Evolutionary conservation across 2,797 vertebrate genomes (phyloP).

Genomic region (Synanceia verrucosa): DNA sequence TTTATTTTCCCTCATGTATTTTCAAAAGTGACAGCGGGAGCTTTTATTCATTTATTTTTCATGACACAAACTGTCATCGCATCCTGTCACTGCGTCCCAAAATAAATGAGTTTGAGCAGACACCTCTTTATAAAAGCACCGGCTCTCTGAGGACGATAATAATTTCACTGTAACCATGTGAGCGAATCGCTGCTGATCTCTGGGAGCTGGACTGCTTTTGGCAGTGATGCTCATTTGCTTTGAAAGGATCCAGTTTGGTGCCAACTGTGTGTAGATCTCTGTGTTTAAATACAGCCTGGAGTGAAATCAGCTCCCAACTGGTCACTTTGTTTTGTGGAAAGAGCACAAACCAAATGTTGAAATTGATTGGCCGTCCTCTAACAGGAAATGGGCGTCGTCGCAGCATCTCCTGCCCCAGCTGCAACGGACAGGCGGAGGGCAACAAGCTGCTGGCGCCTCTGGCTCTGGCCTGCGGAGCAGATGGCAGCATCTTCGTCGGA

Average conservation of each 20-base stretch:
- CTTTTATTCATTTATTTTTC: background rate
- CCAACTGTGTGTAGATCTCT: background rate
- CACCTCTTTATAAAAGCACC: background rate
- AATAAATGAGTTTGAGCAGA: background rate
- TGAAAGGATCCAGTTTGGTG: background rate
- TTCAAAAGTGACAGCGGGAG: background rate
- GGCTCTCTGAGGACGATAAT: background rate
- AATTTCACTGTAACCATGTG: background rate
- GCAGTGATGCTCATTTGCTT: background rate
- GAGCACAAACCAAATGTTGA: background rate
- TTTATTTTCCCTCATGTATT: background rate
- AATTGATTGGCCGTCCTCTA: background rate
- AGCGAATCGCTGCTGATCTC: background rate
- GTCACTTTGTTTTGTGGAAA: background rate
- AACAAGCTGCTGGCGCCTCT: conserved; percentile 96
- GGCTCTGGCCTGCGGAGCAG: conserved; percentile 92
- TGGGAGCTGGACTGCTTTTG: background rate
- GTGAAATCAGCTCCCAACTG: background rate
- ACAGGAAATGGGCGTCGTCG: conserved; percentile 91
- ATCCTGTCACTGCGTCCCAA: background rate
- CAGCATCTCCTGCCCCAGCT: conserved; percentile 97
- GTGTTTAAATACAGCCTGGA: background rate
- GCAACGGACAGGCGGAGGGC: conserved; percentile 97
- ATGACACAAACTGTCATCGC: background rate
- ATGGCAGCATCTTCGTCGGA: conserved; percentile 96